phyloP scores from a whole-genome alignment of 2,113 vertebrate genomes.

The Natator depressus region DNA sequence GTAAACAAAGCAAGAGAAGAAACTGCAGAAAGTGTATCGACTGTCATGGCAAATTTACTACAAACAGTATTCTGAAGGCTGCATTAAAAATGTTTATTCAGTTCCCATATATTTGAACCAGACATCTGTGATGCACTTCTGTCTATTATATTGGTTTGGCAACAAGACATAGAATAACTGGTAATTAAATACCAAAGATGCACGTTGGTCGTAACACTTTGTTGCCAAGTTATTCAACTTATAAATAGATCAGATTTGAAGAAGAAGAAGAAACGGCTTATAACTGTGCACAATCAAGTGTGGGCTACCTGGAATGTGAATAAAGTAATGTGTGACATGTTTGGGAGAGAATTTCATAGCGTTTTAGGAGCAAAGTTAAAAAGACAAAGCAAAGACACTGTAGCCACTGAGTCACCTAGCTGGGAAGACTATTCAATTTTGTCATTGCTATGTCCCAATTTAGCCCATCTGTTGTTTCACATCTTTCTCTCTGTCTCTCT shows the following conservation, averaged over 20 bases:
- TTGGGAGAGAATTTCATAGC: constrained; percentile 47
- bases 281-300: constrained; percentile 12
- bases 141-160: constrained; percentile 22
- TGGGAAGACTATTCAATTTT: not conserved
- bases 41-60: not conserved
- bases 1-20: not conserved
- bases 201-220: not conserved
- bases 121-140: constrained; percentile 37
- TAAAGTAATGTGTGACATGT: not conserved
- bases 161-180: constrained; percentile 29
- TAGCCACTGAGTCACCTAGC: constrained; percentile 51
- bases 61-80: not conserved
- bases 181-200: constrained; percentile 29
- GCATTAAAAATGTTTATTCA: not conserved
- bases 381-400: fast-evolving
- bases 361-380: not conserved
- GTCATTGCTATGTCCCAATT: not conserved
- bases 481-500: not conserved
- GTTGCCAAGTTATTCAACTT: not conserved
- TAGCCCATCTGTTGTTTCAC: not conserved
- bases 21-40: not conserved
- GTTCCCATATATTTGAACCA: not conserved
- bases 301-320: constrained; percentile 51
- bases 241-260: constrained; percentile 2
- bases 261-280: not conserved